A percentile compares a stretch with the other conserved stretches of the same genome.
Conservation (phyloP, 2,888 invertebrate genomes). For the Noctua janthina region DNA sequence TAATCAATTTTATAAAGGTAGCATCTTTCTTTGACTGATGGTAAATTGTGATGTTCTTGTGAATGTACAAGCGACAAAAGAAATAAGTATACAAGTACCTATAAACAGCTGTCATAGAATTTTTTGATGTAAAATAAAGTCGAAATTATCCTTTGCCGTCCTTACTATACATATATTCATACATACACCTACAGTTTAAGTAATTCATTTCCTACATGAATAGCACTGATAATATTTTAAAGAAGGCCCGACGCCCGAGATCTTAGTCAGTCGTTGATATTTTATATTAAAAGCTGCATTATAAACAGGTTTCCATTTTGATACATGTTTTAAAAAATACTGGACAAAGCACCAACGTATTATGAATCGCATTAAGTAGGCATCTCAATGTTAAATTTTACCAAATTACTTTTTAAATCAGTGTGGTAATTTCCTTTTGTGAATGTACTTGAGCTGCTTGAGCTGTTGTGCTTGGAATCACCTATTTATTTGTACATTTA, state of each 20-base stretch:
- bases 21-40: not conserved
- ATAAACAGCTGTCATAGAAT: not conserved
- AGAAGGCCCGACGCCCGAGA: conserved; percentile 78
- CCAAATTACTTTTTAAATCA: conserved; percentile 27
- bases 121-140: not conserved
- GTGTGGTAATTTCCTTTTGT: conserved; percentile 5
- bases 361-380: conserved; percentile 40
- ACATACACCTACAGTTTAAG: conserved; percentile 50
- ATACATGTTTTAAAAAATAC: conserved; percentile 44
- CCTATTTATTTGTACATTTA: conserved; percentile 42
- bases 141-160: conserved; percentile 11
- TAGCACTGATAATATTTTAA: conserved; percentile 62
- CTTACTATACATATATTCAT: not conserved
- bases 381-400: conserved; percentile 29
- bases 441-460: conserved; percentile 9
- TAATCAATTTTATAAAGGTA: not conserved
- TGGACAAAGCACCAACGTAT: conserved; percentile 60
- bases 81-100: not conserved
- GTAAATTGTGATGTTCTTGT: not conserved
- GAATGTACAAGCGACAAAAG: conserved; percentile 26
- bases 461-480: not conserved
- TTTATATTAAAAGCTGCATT: conserved; percentile 40
- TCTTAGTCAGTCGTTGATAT: conserved; percentile 74
- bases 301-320: conserved; percentile 9
- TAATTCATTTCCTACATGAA: conserved; percentile 58